Evolutionary conservation across 2,113 vertebrate species (phyloP), one percentile per base, ranked within the genome.

Genomic region (Girardinichthys multiradiatus): DNA sequence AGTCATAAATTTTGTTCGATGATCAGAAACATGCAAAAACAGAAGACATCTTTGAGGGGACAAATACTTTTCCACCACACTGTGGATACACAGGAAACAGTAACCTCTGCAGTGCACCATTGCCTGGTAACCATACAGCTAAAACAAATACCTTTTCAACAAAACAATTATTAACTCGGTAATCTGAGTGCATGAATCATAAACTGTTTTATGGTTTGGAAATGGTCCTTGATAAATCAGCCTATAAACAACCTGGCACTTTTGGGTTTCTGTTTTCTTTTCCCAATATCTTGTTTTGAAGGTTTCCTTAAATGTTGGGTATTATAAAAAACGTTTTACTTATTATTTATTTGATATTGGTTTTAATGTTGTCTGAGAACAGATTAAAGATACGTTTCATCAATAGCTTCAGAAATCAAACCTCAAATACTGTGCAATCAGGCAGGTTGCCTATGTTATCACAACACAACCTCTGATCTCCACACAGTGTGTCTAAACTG

Each of bases 81-180:
- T 54, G 21, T 30, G 24, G 28, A 67, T 68, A 57, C 31, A 45
- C 51, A 68, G 64, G 61, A 35, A 70, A 77, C 42, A 63, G 67
- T 64, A 66, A 60, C 63, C n/a, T 77, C 26, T 57, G 31, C 48
- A 33, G 35, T 62, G 31, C 26, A 57, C 27, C 10, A 28, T 66
- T 51, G 64, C 64, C 48, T 6, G 70, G 75, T 60, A 82, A 82
- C 60, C 24, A 11, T 24, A 51, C 28, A 29, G 31, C 64, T 54
- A 28, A 62, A 84, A 85, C 35, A 62, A 82, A 86, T 76, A 67
- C 66, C 69, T 75, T 83, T 80, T 68, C 71, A 17, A 31, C 79
- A 19, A 61, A 31, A 64, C 76, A 14, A 68, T 62, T 24, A 33
- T 31, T 68, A 51, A 73, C 71, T 65, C 17, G n/a, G 27, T 45